A percentile compares a stretch with the other conserved stretches of the same genome.
These are phyloP conservation scores for Alligator sinensis DNA, from an alignment of 2,113 vertebrate genomes.

Conservation along the genomic window DNA sequence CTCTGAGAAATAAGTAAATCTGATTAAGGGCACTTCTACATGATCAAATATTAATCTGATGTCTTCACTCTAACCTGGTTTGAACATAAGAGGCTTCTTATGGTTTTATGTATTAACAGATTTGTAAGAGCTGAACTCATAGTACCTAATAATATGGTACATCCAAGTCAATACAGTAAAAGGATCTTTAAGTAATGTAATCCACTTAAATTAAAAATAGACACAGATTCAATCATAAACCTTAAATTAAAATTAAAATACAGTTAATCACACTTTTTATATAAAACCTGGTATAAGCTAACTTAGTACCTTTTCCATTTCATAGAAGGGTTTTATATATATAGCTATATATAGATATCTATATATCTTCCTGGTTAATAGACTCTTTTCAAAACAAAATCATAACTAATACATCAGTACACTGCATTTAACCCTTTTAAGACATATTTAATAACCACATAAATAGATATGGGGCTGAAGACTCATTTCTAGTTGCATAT, in stretches of 20 bases:
- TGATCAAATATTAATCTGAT: conserved; percentile 99
- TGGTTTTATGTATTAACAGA: conserved; percentile 96
- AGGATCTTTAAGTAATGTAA: conserved; percentile 86
- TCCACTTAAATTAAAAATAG: conserved; percentile 92
- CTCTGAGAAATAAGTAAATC: conserved; percentile 93
- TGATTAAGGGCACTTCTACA: conserved; percentile 95
- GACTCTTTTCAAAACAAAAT: conserved; percentile 33
- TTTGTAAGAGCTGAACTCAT: conserved; percentile 91
- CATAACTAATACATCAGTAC: neutral
- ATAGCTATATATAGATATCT: too few relatives aligned
- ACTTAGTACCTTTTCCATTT: neutral
- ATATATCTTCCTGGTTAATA: conserved; percentile 34
- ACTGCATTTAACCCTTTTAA: conserved; percentile 17
- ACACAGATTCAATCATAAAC: conserved; percentile 79
- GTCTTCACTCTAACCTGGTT: conserved; percentile 92
- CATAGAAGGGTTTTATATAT: neutral
- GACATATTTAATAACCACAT: neutral
- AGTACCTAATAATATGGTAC: conserved; percentile 93
- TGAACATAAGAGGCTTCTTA: conserved; percentile 93
- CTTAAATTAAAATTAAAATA: conserved; percentile 78
- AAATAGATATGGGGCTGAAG: conserved; percentile 12
- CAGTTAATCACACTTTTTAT: conserved; percentile 53
- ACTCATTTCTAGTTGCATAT: conserved; percentile 6
- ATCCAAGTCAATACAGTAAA: conserved; percentile 84
- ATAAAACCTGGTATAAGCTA: conserved; percentile 49